Evolutionary conservation across 2,888 invertebrate genomes (phyloP).

Genomic region (Cerastoderma edule): DNA sequence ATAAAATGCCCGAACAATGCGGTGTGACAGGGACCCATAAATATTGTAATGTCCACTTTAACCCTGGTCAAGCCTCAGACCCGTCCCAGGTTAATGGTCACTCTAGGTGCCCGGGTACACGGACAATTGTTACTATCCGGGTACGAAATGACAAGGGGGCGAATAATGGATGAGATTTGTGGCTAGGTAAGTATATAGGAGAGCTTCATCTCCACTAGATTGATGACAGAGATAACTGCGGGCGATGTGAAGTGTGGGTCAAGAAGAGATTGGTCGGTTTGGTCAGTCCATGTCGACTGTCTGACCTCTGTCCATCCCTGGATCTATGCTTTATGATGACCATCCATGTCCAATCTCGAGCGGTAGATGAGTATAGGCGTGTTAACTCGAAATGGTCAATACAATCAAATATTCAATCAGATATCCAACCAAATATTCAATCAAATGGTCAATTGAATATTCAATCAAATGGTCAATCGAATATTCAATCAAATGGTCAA

Average conservation of each 20-base stretch:
- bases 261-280: neutral
- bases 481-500: too few species aligned
- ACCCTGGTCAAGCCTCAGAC: constrained; percentile 33
- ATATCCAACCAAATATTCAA: too few species aligned
- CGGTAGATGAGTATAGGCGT: too few species aligned
- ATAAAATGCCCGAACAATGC: constrained; percentile 19
- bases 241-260: constrained; percentile 20
- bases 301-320: neutral
- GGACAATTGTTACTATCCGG: constrained; percentile 27
- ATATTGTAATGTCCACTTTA: constrained; percentile 33
- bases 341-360: too few species aligned
- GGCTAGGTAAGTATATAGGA: constrained; percentile 47
- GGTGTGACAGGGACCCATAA: constrained; percentile 23
- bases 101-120: constrained; percentile 23
- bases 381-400: too few species aligned
- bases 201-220: constrained; percentile 13
- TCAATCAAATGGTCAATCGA: too few species aligned
- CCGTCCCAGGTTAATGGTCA: constrained; percentile 43
- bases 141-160: constrained; percentile 57
- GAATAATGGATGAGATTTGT: constrained; percentile 46
- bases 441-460: too few species aligned
- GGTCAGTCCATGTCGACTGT: neutral
- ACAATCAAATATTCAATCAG: too few species aligned
- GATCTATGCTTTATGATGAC: too few species aligned
- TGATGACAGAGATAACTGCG: constrained; percentile 20